Evolutionary conservation across 2,888 invertebrate species (phyloP).

Genomic region (Synanthedon vespiformis): DNA sequence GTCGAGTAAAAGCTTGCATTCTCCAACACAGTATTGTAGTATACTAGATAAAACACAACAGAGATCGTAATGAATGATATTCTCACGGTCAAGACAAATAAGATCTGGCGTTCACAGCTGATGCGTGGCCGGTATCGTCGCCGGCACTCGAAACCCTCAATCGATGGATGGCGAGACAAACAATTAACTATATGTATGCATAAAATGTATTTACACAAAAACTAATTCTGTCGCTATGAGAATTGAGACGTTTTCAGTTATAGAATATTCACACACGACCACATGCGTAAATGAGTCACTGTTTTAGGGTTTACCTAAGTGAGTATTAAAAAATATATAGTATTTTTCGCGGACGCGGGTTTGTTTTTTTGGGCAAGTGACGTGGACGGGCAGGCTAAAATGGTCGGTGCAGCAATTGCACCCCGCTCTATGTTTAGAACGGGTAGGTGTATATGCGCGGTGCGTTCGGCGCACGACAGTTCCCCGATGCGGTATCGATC

Average conservation of each 20-base stretch:
- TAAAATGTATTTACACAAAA: not conserved
- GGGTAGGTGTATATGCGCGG: slow-evolving; percentile 30
- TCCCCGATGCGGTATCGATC: slow-evolving; percentile 30
- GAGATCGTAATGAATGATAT: slow-evolving; percentile 26
- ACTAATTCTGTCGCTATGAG: not conserved
- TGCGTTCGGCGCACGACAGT: slow-evolving; percentile 18
- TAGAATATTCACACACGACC: not conserved
- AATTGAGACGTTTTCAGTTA: not conserved
- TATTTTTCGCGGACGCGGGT: slow-evolving; percentile 7
- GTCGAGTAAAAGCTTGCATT: not conserved
- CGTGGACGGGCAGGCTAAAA: slow-evolving; percentile 24
- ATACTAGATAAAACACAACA: slow-evolving; percentile 24
- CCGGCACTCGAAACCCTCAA: slow-evolving; percentile 39
- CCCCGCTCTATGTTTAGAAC: slow-evolving; percentile 41
- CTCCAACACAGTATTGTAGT: not conserved
- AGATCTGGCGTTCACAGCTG: slow-evolving; percentile 56
- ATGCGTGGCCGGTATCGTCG: slow-evolving; percentile 38
- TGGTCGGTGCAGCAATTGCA: slow-evolving; percentile 48
- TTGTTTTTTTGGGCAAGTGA: slow-evolving; percentile 17
- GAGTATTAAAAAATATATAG: not conserved
- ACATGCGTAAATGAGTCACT: slow-evolving; percentile 8
- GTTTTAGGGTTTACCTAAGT: slow-evolving; percentile 12
- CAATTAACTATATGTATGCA: not conserved
- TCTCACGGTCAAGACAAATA: slow-evolving; percentile 63
- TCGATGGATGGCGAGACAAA: slow-evolving; percentile 26